Evolutionary conservation across 2,888 invertebrate species (phyloP), one percentile per base, ranked within the genome.

Genomic region (Heteromyza rotundicornis): DNA sequence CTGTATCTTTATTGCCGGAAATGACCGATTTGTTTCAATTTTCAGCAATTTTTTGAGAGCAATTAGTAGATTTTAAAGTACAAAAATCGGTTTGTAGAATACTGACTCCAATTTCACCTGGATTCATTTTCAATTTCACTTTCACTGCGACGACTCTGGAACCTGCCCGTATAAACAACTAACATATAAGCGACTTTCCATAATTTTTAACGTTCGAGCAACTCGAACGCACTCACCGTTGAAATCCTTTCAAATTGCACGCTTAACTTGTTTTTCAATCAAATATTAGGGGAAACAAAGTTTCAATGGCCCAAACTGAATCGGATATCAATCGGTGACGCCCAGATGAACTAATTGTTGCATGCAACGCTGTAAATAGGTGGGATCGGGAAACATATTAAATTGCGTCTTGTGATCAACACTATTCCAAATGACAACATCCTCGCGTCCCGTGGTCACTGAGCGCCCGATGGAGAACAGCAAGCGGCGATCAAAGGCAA

Each of bases 351-450:
- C 82, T 64, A 84, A 70, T 70, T 84, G 84, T 58, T 84, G 82
- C 79, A 84, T 80, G 63, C 82, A 82, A 59, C 84, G 87, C 73
- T 89, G 89, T 68, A 94, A 84, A 81, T 92, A 94, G 64, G 87
- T 88, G 2, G 88, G 87, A 84, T 93, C 93, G 1, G 93, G 92
- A 81, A 90, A 92, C 69, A 91, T 90, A 59, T 88, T 89, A 23
- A 88, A 84, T 81, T 91, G 89, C 62, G 94, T 94, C 83, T 94
- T 94, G 80, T 94, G 94, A 75, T 94, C 94, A 64, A 94, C 91
- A 76, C 89, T 90, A 79, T 93, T 93, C 97, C 97, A 97, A 51
- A 94, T 90, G 59, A 96, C 92, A 64, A 95, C 94, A 84, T 96
- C 92, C 79, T 93, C 91, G 71, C 92, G 89, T 0, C 96, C 96